These are phyloP conservation scores for Scartelaos histophorus DNA, from an alignment of 2,113 vertebrate genomes.

Conservation along the genomic window DNA sequence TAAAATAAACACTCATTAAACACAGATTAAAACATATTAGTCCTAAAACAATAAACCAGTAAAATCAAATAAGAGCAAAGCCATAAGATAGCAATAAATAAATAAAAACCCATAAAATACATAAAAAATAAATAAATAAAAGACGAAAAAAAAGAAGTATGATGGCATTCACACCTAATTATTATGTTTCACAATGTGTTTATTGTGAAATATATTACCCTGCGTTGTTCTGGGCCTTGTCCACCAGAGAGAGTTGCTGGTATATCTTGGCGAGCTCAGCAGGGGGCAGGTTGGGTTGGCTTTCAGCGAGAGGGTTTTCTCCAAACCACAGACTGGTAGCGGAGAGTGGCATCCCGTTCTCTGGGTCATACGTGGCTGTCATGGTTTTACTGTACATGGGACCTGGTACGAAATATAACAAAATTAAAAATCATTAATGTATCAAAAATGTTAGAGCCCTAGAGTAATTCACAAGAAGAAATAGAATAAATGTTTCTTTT, in stretches of 20 bases:
- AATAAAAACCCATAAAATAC: too few relatives aligned
- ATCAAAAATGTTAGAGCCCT: background rate
- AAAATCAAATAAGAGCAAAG: too few relatives aligned
- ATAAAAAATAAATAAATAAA: too few relatives aligned
- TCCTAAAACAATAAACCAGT: too few relatives aligned
- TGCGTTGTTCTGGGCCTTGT: conserved; percentile 87
- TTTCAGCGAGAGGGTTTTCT: conserved; percentile 81
- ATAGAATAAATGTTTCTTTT: too few relatives aligned
- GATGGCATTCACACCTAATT: too few relatives aligned
- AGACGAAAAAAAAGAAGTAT: too few relatives aligned
- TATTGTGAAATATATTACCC: conserved; percentile 76
- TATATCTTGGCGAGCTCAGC: conserved; percentile 86
- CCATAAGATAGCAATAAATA: too few relatives aligned
- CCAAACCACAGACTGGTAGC: conserved; percentile 91
- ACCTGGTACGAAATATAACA: conserved; percentile 52
- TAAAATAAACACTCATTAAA: too few relatives aligned
- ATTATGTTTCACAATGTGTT: too few relatives aligned
- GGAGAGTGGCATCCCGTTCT: conserved; percentile 84
- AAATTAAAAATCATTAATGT: background rate
- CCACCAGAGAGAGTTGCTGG: conserved; percentile 84
- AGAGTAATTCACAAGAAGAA: too few relatives aligned
- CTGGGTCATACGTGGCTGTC: conserved; percentile 88
- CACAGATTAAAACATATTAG: too few relatives aligned
- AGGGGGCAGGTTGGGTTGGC: conserved; percentile 77
- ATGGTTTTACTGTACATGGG: conserved; percentile 91